Base-by-base conservation (phyloP, 2,888 invertebrate genomes). In the Cantharis lateralis region DNA sequence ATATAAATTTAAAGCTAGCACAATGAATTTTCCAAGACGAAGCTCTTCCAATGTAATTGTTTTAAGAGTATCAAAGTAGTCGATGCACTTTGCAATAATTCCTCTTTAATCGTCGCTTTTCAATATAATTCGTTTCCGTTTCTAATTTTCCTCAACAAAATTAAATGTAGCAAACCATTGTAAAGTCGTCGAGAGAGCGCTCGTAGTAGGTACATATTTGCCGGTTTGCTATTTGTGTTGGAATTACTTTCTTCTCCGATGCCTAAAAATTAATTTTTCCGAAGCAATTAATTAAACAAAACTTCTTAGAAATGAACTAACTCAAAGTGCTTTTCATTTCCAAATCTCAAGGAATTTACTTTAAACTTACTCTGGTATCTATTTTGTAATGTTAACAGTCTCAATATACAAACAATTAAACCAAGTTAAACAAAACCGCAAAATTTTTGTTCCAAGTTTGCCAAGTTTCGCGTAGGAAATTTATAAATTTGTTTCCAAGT, bases 1-100 rank as follows among this genome's bases (percentile, higher is more conserved):
- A 72, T 81, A 79, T 81, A 81, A 82, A 81, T 83, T 77, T 77
- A 63, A 69, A 80, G 78, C 76, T 79, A 72, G 48, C 48, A 48
- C 68, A 74, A 78, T 74, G 64, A 74, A 62, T 77, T 77, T 72
- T 77, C 74, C 71, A 75, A 72, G 73, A 75, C 66, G 69, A 11
- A 61, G 63, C 61, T 72, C 32, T 64, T 70, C 18, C 32, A 70
- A 72, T 69, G 64, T 72, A 72, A 72, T 72, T 76, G 76, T 72
- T 69, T 72, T 78, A 74, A 71, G n/a, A 48, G 48, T 78, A 69
- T 78, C 75, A 68, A 71, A 74, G 77, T 68, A 48, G n/a, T 48
- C 48, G 48, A n/a, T 48, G 48, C 48, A 48, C 48, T 48, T 48
- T 72, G 72, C 68, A 76, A 70, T 66, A 66, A 64, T n/a, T 48